Evolutionary conservation across 2,113 vertebrate species (phyloP).

Genomic region (Erythrolamprus reginae): DNA sequence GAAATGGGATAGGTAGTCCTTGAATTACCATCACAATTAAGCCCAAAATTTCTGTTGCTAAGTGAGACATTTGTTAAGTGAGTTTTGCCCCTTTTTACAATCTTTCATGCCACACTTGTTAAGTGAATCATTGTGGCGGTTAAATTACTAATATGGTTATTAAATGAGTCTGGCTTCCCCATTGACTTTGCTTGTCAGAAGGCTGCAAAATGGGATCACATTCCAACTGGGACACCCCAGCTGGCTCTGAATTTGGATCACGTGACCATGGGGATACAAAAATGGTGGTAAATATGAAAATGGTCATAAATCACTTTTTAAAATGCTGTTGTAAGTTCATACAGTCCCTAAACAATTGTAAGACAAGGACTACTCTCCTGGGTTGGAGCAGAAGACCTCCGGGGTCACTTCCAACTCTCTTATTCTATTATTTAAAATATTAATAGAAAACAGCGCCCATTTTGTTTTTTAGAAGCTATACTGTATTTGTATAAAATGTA

Average conservation of each 20-base stretch:
- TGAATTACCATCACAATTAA: not conserved
- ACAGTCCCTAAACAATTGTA: not conserved
- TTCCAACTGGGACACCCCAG: not conserved
- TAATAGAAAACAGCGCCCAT: not conserved
- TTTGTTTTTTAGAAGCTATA: fast-evolving
- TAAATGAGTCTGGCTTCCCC: not conserved
- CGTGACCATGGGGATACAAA: not conserved
- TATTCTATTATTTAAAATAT: not conserved
- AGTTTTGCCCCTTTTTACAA: too few species aligned
- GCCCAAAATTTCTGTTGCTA: not conserved
- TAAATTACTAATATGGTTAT: not conserved
- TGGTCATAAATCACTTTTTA: not conserved
- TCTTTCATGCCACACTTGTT: not conserved
- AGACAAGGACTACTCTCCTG: not conserved
- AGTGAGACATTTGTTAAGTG: not conserved
- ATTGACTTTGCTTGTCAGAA: not conserved
- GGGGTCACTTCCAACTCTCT: not conserved
- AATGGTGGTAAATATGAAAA: not conserved
- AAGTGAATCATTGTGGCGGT: not conserved
- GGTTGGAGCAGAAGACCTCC: not conserved
- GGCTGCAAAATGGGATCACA: not conserved
- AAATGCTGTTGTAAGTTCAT: not conserved
- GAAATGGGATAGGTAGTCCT: not conserved
- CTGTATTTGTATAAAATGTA: not conserved
- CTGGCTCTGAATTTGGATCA: not conserved